A percentile compares a stretch with the other conserved stretches of the same genome.
Conservation (phyloP, 1,140 invertebrate species). For the Dysdera silvatica region DNA sequence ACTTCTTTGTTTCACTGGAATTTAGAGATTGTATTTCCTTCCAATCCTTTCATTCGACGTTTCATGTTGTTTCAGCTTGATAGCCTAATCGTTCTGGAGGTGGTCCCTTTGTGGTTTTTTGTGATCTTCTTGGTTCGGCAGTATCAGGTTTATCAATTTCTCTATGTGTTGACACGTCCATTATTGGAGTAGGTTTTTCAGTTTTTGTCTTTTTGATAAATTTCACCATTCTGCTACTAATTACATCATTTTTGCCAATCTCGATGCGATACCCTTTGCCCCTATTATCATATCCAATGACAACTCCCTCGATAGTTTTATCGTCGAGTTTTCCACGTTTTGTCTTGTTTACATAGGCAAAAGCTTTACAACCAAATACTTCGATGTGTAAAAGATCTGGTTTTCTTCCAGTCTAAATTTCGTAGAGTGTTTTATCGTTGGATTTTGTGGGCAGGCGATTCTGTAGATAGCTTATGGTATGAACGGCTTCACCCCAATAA, state of each 20-base stretch:
- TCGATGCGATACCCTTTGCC: neutral
- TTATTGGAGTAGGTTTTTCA: no score
- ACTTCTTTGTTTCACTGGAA: no score
- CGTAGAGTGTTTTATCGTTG: slow-evolving; percentile 39
- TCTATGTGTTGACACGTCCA: no score
- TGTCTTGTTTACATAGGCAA: slow-evolving; percentile 17
- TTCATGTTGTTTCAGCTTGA: no score
- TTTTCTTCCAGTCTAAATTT: slow-evolving; percentile 4
- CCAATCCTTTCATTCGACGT: no score
- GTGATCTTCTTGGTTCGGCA: no score
- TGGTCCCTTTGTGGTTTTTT: no score
- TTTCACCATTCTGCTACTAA: neutral
- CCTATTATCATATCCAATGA: slow-evolving; percentile 18
- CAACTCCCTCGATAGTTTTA: neutral
- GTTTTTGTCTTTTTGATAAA: slow-evolving; percentile 10
- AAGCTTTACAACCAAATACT: slow-evolving; percentile 12
- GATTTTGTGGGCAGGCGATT: slow-evolving; percentile 17
- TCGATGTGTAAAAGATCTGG: slow-evolving; percentile 1
- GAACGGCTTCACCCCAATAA: slow-evolving; percentile 28
- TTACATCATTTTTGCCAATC: neutral
- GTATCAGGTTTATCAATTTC: no score
- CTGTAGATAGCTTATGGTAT: slow-evolving; percentile 21
- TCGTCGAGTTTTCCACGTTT: slow-evolving; percentile 19
- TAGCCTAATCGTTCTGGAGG: no score
- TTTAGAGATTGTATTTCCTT: no score